Conservation (phyloP, 2,888 invertebrate species). For the Nemotelus pantherinus region DNA sequence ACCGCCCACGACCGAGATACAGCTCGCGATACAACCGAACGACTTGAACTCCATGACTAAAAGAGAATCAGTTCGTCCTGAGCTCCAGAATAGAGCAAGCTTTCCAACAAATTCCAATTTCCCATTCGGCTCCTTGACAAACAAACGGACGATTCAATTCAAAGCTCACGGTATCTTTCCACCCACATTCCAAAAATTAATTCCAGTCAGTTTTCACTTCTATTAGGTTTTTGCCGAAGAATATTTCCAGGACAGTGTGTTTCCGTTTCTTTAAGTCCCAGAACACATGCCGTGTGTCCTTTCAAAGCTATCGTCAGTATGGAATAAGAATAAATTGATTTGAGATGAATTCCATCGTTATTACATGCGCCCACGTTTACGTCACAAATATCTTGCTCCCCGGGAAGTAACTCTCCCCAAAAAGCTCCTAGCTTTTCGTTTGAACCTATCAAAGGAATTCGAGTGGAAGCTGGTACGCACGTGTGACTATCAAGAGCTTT, state of each 20-base stretch:
- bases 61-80: conserved; percentile 17
- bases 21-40: conserved; percentile 61
- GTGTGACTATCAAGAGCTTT: too few relatives aligned
- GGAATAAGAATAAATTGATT: too few relatives aligned
- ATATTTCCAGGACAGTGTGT: neutral
- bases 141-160: neutral
- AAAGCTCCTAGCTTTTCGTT: too few relatives aligned
- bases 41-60: conserved; percentile 65
- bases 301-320: conserved; percentile 7
- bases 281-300: conserved; percentile 15
- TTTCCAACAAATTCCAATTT: conserved; percentile 21
- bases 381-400: too few relatives aligned
- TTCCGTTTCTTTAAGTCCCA: neutral
- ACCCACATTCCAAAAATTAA: conserved; percentile 8
- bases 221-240: neutral
- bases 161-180: neutral
- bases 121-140: neutral
- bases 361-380: too few relatives aligned
- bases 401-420: too few relatives aligned
- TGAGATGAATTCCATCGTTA: too few relatives aligned
- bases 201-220: neutral
- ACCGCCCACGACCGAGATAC: conserved; percentile 36
- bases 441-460: too few relatives aligned
- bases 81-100: conserved; percentile 12
- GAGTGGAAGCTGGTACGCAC: too few relatives aligned